Evolutionary conservation across 2,888 invertebrate genomes (phyloP), one percentile per base, ranked within the genome.

Genomic region (Tenthredo livida): DNA sequence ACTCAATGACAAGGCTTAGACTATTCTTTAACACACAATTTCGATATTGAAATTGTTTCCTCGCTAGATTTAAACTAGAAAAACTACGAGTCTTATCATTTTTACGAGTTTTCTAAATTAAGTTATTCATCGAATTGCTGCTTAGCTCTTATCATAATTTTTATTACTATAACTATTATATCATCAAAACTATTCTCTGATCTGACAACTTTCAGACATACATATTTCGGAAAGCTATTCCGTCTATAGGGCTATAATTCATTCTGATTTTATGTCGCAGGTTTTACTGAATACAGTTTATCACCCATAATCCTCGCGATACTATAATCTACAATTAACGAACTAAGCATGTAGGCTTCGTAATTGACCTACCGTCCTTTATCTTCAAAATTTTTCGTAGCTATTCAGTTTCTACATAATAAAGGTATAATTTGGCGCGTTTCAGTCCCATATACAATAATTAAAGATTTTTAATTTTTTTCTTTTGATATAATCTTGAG

Each of bases 391-490:
- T n/a, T 58, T 10, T 40, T 25, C 61, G n/a, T 37, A 40, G 37
- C 58, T 61, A n/a, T 61, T 58, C 61, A 58, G 50, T 77, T 25
- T n/a, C 40, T 40, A 61, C 21, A 61, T 80, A 37, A 5, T 37
- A 37, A 7, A 37, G 37, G 7, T 37, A n/a, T 80, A 58, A 80
- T 80, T 80, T 80, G 80, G 80, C 80, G 80, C 61, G 50, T 80
- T 21, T 80, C 80, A 80, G 58, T 37, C 80, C 80, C 7, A 40
- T 47, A 47, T 15, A 47, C 10, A 47, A 47, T 61, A 29, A 54
- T 77, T 33, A 75, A 40, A 75, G n/a, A 25, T 50, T 50, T 75
- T 12, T 75, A n/a, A 25, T 50, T 50, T 75, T 12, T 75, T 40
- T 7, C 40, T 47, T 40, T 43, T 15, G 9, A 43, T 10, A 47